Percentiles rank a stretch among this genome's conserved stretches.
Conservation (phyloP, 1,140 invertebrate species). For the Bombus terrestris region DNA sequence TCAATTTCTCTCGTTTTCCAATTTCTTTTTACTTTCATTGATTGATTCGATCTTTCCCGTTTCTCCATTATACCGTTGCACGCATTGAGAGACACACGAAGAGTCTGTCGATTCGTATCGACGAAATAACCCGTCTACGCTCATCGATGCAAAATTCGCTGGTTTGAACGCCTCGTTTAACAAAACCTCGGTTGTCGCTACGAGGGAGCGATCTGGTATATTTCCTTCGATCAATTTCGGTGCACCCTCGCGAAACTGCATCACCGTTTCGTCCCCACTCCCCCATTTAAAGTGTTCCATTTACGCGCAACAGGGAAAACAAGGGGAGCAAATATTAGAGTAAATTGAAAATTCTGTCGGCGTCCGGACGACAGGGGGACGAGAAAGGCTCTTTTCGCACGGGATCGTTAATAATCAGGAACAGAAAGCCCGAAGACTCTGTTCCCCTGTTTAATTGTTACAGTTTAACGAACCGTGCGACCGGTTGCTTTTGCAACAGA, state of each 20-base stretch:
- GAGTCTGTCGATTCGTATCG: not conserved
- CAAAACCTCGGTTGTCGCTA: not conserved
- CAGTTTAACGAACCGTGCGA: constrained; percentile 36
- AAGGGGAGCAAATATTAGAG: constrained; percentile 29
- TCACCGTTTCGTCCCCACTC: not conserved
- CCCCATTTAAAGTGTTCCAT: not conserved
- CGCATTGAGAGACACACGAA: not conserved
- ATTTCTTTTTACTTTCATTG: not conserved
- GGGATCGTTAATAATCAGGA: constrained; percentile 35
- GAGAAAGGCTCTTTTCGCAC: not conserved
- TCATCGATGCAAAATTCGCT: not conserved
- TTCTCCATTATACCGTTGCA: not conserved
- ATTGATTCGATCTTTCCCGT: not conserved
- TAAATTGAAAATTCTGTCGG: constrained; percentile 40
- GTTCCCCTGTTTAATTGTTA: constrained; percentile 36
- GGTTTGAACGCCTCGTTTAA: not conserved
- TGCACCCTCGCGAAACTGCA: not conserved
- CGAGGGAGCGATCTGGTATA: not conserved
- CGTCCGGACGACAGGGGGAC: not conserved
- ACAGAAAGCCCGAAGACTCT: constrained; percentile 34
- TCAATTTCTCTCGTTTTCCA: no score
- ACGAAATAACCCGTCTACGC: not conserved
- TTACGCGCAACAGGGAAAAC: constrained; percentile 2
- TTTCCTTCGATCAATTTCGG: constrained; percentile 14
- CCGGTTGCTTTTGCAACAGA: constrained; percentile 12